Percentiles rank a stretch among this genome's conserved stretches.
These are phyloP conservation scores for Helicoverpa zea DNA, from an alignment of 1,140 invertebrate species.

Conservation along the genomic window DNA sequence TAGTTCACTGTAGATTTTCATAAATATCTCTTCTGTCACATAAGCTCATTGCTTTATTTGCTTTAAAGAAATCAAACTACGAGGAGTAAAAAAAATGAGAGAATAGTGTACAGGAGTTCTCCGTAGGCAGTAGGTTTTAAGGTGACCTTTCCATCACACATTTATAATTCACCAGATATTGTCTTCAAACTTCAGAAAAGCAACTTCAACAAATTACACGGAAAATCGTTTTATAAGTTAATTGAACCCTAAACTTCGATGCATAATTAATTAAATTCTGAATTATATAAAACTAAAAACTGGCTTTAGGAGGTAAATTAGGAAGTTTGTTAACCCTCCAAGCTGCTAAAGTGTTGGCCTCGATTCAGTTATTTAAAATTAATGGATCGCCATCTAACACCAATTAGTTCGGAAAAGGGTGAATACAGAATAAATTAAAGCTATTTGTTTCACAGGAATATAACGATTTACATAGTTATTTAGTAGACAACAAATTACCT, in stretches of 20 bases:
- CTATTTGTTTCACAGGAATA: slow-evolving; percentile 53
- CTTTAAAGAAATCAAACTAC: no score
- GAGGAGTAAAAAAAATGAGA: no score
- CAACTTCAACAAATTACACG: neutral
- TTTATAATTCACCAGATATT: no score
- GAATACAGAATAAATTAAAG: slow-evolving; percentile 61
- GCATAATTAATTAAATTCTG: slow-evolving; percentile 19
- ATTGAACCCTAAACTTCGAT: slow-evolving; percentile 9
- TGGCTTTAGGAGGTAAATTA: slow-evolving; percentile 41
- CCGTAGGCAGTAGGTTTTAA: no score
- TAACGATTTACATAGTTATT: neutral
- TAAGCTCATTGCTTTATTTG: no score
- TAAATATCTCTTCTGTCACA: neutral
- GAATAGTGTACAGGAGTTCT: no score
- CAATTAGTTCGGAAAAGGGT: slow-evolving; percentile 63
- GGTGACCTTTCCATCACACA: no score
- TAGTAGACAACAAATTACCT: no score
- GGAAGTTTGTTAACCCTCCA: slow-evolving; percentile 42
- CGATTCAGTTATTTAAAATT: slow-evolving; percentile 67
- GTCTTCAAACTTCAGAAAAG: neutral
- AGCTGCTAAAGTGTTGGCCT: slow-evolving; percentile 41
- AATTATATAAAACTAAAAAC: slow-evolving; percentile 36
- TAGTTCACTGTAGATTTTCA: slow-evolving; percentile 6
- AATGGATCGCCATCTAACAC: slow-evolving; percentile 65
- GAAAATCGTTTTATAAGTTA: neutral